Percentiles rank a stretch among this genome's conserved stretches.
phyloP scores from a whole-genome alignment of 2,888 invertebrate species.

The Ryuthela nishihirai region DNA sequence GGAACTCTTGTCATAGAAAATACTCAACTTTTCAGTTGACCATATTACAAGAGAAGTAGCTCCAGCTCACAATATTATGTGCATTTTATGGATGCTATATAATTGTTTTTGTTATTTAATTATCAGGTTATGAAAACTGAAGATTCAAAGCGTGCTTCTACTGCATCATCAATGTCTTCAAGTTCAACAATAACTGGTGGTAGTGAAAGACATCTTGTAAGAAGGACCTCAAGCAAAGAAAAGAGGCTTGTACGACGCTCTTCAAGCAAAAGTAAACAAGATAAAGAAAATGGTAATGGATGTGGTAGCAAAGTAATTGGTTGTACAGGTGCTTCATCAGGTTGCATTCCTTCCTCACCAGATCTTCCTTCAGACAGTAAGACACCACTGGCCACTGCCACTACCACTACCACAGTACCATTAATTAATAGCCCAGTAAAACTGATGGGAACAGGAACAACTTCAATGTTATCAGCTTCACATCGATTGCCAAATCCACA shows the following conservation, averaged over 20 bases:
- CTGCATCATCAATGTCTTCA: slow-evolving; percentile 25
- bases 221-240: slow-evolving; percentile 56
- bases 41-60: no score
- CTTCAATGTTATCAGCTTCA: slow-evolving; percentile 5
- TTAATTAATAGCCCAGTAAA: slow-evolving; percentile 9
- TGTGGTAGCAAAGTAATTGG: slow-evolving; percentile 30
- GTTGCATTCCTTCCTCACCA: slow-evolving; percentile 3
- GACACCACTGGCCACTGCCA: slow-evolving; percentile 35
- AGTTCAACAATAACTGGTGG: slow-evolving; percentile 59
- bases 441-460: slow-evolving; percentile 6
- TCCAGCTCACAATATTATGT: neutral
- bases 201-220: slow-evolving; percentile 44
- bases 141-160: slow-evolving; percentile 27
- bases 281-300: slow-evolving; percentile 55
- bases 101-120: slow-evolving; percentile 53
- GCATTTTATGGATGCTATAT: neutral
- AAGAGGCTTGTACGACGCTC: slow-evolving; percentile 54
- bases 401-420: neutral
- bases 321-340: slow-evolving; percentile 9
- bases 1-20: no score
- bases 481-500: slow-evolving; percentile 17
- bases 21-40: no score
- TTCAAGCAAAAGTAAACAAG: slow-evolving; percentile 55
- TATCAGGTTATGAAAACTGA: slow-evolving; percentile 16
- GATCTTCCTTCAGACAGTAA: slow-evolving; percentile 43